These are phyloP conservation scores for Haliclona indistincta DNA, from an alignment of 37 sponge, comb jelly and placozoan species.

Conservation along the genomic window DNA sequence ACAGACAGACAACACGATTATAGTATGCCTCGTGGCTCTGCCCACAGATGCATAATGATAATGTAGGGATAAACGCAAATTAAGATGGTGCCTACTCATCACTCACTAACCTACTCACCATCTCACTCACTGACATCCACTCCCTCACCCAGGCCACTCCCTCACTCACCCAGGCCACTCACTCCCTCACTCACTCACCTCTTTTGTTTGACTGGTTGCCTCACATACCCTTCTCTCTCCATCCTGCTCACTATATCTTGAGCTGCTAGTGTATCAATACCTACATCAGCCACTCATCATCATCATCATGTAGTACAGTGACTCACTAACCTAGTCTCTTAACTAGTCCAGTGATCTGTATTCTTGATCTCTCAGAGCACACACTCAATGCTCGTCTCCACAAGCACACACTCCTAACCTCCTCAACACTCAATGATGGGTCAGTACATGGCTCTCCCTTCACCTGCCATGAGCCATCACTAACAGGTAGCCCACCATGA, in stretches of 20 bases:
- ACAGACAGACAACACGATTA: too few relatives aligned
- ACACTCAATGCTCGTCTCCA: constrained; percentile 81
- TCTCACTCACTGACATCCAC: constrained; percentile 12
- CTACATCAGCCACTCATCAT: too few relatives aligned
- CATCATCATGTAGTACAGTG: not conserved
- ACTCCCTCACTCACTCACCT: constrained; percentile 20
- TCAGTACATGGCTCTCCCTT: constrained; percentile 48
- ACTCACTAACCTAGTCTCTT: constrained; percentile 52
- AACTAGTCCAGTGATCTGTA: constrained; percentile 39
- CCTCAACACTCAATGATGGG: constrained; percentile 59
- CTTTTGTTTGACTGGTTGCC: constrained; percentile 40
- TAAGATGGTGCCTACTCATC: too few relatives aligned
- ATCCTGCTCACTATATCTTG: constrained; percentile 72
- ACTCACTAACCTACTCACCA: not conserved
- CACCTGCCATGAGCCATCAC: not conserved
- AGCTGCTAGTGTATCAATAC: constrained; percentile 59
- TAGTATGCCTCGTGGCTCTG: too few relatives aligned
- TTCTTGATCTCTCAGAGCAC: constrained; percentile 42
- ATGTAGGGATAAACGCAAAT: too few relatives aligned
- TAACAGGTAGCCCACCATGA: not conserved
- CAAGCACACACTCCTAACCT: too few relatives aligned
- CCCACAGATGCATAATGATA: too few relatives aligned
- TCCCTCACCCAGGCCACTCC: not conserved
- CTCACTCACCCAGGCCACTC: not conserved
- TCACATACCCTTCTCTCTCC: constrained; percentile 75